Evolutionary conservation across 1,140 invertebrate species (phyloP).

Genomic region (Cydia pomonella): DNA sequence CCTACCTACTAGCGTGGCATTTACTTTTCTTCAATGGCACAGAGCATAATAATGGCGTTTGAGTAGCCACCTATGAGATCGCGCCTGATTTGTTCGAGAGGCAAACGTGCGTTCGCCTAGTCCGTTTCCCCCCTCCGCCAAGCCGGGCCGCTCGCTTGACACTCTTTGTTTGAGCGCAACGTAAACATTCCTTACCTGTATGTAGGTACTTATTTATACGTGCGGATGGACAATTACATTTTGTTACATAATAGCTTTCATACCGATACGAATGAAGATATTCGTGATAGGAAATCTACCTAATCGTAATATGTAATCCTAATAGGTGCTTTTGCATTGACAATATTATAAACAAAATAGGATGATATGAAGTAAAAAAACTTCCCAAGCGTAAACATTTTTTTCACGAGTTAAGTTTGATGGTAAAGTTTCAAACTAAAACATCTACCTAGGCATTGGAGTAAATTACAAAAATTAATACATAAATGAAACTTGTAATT

Average conservation of each 20-base stretch:
- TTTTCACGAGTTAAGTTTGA: no score
- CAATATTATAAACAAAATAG: background rate
- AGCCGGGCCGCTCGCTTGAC: slow-evolving; percentile 4
- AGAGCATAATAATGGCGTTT: background rate
- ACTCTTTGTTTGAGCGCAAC: slow-evolving; percentile 27
- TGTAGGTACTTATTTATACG: background rate
- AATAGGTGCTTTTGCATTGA: background rate
- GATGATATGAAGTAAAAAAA: background rate
- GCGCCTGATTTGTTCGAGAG: background rate
- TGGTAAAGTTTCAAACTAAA: background rate
- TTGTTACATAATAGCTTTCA: background rate
- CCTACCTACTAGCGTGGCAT: no score
- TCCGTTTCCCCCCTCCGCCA: background rate
- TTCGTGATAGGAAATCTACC: background rate
- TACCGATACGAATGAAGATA: background rate
- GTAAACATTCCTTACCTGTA: slow-evolving; percentile 20
- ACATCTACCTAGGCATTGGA: background rate
- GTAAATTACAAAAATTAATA: background rate
- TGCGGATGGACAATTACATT: background rate
- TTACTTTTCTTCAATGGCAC: no score
- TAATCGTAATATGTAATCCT: background rate
- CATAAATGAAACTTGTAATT: background rate
- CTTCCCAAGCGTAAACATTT: no score
- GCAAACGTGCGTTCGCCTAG: background rate
- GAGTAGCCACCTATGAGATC: background rate